phyloP scores from a whole-genome alignment of 1,140 invertebrate genomes.

The Aporrectodea caliginosa region DNA sequence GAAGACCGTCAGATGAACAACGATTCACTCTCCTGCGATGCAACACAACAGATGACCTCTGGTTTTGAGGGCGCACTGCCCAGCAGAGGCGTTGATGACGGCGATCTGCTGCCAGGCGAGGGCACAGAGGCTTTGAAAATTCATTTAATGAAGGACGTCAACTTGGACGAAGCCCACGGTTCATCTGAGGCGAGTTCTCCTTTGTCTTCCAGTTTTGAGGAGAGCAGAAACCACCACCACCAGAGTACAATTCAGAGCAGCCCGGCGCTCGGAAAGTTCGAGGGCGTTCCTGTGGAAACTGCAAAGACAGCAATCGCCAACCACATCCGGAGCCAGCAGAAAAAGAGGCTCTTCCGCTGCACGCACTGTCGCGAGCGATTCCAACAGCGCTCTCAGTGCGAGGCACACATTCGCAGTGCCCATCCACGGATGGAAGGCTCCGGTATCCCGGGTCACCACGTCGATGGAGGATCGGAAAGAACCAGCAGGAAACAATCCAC shows the following conservation, averaged over 20 bases:
- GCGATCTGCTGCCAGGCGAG: background rate
- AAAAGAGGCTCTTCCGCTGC: conserved; percentile 55
- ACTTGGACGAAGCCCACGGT: background rate
- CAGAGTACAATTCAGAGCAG: background rate
- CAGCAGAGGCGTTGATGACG: background rate
- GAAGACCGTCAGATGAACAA: background rate
- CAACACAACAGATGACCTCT: background rate
- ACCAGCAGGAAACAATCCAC: conserved; percentile 37
- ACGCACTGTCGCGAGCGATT: conserved; percentile 57
- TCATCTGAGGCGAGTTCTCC: background rate
- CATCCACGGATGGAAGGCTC: background rate
- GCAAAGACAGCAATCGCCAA: conserved; percentile 24
- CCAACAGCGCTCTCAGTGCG: conserved; percentile 49
- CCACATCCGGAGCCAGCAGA: conserved; percentile 23
- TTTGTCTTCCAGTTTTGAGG: background rate
- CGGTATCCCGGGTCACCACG: background rate
- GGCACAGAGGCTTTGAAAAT: background rate
- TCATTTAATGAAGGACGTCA: background rate
- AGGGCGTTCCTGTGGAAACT: conserved; percentile 33
- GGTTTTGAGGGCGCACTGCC: background rate
- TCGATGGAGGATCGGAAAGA: conserved; percentile 33
- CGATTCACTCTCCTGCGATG: background rate
- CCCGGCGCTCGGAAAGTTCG: background rate
- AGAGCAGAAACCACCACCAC: background rate
- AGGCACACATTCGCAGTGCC: conserved; percentile 51